Base-by-base conservation (phyloP, 2,888 invertebrate genomes). In the Empis livida region DNA sequence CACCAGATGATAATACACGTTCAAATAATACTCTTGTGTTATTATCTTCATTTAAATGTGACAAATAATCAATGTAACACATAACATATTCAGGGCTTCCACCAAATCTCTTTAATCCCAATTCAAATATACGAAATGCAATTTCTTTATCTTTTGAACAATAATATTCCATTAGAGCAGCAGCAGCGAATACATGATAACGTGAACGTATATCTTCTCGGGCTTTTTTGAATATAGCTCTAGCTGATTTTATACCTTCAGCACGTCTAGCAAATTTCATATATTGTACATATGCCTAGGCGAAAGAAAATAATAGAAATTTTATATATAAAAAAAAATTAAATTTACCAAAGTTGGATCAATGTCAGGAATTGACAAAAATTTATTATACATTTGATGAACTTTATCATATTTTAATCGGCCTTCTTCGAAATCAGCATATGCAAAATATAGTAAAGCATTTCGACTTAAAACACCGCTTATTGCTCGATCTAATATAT, bases 21-120 rank as follows among this genome's bases (percentile, higher is more conserved):
- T 99, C 99, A 71, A 97, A 99, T 39, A 99, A 72, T n/a, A 99
- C 99, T 45, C 99, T 76, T 0, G 99, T 99, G 68, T 99, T 99
- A 70, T 99, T 99, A 65, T 99, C 99, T 80, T 99, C 97, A 68
- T 99, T 99, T 38, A 99, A 74, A 80, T 97, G 96, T 10, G 95
- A 93, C 47, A 96, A 71, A 60, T 96, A 99, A 68, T 99, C 96
- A 50, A 99, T 90, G 62, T 97, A 99, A 59, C 91, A 89, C 54
- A 92, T 75, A 48, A 96, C 87, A 61, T 95, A 99, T 57, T 96
- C 95, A 0, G 96, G 92, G 60, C 90, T 86, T 58, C 92, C 88
- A 0, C 89, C 86, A 68, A 93, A 99, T 65, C 95, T 95, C 71
- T 97, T 99, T 45, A 99, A 72, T 0, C 99, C 99, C 46, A 99